Percentiles rank a stretch among this genome's conserved stretches.
These are phyloP conservation scores for Tribolium freemani DNA, from an alignment of 2,888 invertebrate species.

Conservation along the genomic window DNA sequence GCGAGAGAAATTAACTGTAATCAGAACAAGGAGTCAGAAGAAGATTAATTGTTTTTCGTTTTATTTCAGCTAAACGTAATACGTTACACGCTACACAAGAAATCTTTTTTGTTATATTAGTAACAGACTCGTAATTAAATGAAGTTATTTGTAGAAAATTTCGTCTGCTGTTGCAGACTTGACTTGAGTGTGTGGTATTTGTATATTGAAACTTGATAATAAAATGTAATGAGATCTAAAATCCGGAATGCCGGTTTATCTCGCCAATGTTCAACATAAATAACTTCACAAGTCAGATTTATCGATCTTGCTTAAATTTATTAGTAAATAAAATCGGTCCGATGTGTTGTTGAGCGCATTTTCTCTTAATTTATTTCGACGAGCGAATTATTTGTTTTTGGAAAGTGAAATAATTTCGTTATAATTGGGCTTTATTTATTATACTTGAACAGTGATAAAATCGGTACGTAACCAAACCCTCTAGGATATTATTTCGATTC, in stretches of 20 bases:
- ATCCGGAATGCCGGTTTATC: not conserved
- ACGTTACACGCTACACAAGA: slow-evolving; percentile 4
- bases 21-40: slow-evolving; percentile 28
- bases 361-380: slow-evolving; percentile 10
- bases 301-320: slow-evolving; percentile 20
- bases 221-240: not conserved
- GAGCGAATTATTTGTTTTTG: not conserved
- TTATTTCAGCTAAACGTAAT: slow-evolving; percentile 21
- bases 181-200: not conserved
- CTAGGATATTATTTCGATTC: slow-evolving; percentile 16
- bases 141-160: not conserved
- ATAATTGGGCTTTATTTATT: slow-evolving; percentile 1
- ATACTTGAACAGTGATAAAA: slow-evolving; percentile 18
- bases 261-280: slow-evolving; percentile 6
- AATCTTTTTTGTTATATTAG: not conserved
- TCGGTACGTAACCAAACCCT: slow-evolving; percentile 1
- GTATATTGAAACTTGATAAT: not conserved
- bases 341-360: not conserved
- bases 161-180: not conserved
- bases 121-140: not conserved
- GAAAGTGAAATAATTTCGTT: not conserved
- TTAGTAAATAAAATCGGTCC: slow-evolving; percentile 24
- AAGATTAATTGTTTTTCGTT: slow-evolving; percentile 36
- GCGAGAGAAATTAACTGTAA: slow-evolving; percentile 30
- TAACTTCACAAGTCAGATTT: slow-evolving; percentile 14